phyloP scores from a whole-genome alignment of 2,113 vertebrate species.

The Rhabdomys dilectus region DNA sequence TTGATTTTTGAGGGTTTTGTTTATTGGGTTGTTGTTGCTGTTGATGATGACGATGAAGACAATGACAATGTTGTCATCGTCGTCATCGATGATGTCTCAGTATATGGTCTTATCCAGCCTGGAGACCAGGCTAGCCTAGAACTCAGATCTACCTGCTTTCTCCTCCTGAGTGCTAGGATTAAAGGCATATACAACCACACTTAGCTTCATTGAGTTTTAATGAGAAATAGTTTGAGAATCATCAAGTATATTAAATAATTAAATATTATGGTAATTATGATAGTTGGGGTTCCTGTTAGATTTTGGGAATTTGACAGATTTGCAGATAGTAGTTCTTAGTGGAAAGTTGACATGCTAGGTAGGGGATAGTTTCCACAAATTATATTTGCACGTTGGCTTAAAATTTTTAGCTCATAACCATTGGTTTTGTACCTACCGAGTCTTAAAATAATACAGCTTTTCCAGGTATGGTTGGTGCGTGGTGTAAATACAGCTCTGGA shows the following conservation, averaged over 20 bases:
- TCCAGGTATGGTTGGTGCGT: background rate
- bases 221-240: constrained; percentile 32
- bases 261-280: background rate
- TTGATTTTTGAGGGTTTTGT: background rate
- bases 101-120: background rate
- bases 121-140: background rate
- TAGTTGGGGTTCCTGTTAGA: constrained; percentile 23
- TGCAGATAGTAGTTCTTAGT: background rate
- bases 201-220: constrained; percentile 21
- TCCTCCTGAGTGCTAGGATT: background rate
- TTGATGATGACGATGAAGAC: no score
- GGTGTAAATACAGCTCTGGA: background rate
- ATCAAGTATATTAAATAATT: constrained; percentile 3
- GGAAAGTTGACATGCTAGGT: background rate
- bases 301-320: constrained; percentile 19
- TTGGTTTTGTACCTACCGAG: constrained; percentile 13
- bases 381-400: constrained; percentile 35
- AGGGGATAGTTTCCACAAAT: background rate
- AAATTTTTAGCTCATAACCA: constrained; percentile 1
- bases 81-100: background rate
- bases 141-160: background rate
- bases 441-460: constrained; percentile 30
- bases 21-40: background rate
- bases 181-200: background rate
- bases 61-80: no score